Percentiles rank a stretch among this genome's conserved stretches.
Evolutionary conservation across 2,797 vertebrate genomes (phyloP).

Genomic region (Neopelma chrysocephalum): DNA sequence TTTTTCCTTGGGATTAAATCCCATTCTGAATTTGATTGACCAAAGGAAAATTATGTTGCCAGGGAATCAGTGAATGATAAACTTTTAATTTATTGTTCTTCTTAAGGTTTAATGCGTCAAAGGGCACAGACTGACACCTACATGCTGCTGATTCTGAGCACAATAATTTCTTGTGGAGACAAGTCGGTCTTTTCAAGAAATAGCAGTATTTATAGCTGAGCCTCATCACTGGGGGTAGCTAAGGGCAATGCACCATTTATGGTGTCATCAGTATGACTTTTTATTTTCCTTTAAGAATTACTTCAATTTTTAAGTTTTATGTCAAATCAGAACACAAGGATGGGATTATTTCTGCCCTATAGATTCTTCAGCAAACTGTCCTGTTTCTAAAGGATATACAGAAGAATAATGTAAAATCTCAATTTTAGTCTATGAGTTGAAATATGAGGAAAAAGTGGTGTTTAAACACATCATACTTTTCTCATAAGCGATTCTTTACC

Average conservation of each 20-base stretch:
- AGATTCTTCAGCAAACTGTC: neutral
- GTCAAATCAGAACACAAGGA: neutral
- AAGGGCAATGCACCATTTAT: neutral
- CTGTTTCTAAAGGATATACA: neutral
- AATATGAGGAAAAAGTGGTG: neutral
- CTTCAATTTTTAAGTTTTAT: neutral
- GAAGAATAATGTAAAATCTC: neutral
- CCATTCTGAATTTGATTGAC: neutral
- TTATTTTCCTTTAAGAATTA: neutral
- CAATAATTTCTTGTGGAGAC: neutral
- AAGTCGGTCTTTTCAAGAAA: neutral
- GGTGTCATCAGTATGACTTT: neutral
- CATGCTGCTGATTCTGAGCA: neutral
- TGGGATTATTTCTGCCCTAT: neutral
- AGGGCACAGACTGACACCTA: neutral
- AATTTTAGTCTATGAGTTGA: neutral
- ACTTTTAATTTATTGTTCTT: neutral
- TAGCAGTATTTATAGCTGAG: neutral
- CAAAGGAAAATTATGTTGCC: neutral
- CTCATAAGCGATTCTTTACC: neutral
- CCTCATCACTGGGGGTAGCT: neutral
- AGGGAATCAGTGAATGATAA: neutral
- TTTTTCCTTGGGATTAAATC: neutral
- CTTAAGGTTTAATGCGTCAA: neutral
- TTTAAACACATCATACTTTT: neutral